Conservation (phyloP, 2,797 vertebrate genomes). For the Tragopan temminckii region DNA sequence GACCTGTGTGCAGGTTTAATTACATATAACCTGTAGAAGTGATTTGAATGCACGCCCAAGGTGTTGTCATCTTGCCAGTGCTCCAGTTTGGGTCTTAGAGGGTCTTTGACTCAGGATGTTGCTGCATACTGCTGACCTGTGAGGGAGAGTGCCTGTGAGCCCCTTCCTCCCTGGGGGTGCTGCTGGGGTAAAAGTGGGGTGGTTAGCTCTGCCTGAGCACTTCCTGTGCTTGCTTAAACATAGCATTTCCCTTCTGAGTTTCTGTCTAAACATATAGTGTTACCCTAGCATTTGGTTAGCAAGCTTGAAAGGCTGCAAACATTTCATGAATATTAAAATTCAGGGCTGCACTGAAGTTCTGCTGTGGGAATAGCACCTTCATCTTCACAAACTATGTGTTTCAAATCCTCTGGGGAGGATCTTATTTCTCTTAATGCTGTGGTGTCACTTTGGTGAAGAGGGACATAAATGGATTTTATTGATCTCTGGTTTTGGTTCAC, state of each 20-base stretch:
- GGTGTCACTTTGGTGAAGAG: not conserved
- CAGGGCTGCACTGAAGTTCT: not conserved
- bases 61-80: not conserved
- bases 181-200: not conserved
- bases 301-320: not conserved
- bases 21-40: not conserved
- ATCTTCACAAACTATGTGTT: not conserved
- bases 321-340: not conserved
- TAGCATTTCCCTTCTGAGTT: not conserved
- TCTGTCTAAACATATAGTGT: not conserved
- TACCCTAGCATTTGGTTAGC: not conserved
- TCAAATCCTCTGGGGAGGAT: not conserved
- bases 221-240: not conserved
- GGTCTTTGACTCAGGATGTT: accelerated
- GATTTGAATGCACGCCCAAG: not conserved
- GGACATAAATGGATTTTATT: not conserved
- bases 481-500: not conserved
- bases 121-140: accelerated
- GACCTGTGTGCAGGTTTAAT: not conserved
- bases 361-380: not conserved
- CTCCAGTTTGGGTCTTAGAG: accelerated
- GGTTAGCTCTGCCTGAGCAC: not conserved
- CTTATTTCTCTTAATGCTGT: not conserved
- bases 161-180: not conserved
- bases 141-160: not conserved